Evolutionary conservation across 1,140 invertebrate genomes (phyloP).

Genomic region (Ceratina japonica): DNA sequence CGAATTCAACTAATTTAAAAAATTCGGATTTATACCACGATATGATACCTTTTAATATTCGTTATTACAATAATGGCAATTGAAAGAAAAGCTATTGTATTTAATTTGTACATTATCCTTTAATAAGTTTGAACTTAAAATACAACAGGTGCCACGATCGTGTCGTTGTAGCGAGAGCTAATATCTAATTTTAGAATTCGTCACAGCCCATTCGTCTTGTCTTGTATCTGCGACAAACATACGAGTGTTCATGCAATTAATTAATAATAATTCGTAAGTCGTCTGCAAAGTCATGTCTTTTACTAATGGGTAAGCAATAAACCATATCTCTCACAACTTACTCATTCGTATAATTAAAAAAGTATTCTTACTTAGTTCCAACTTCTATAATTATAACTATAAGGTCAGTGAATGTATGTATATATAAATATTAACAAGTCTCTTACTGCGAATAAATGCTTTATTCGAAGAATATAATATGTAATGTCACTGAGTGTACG

Average conservation of each 20-base stretch:
- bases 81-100: not conserved
- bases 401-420: not conserved
- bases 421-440: not conserved
- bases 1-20: too few species aligned
- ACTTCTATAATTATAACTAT: too few species aligned
- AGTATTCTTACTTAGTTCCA: not conserved
- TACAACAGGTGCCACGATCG: not conserved
- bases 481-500: not conserved
- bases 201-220: slow-evolving; percentile 39
- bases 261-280: slow-evolving; percentile 32
- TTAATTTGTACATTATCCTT: not conserved
- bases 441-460: not conserved
- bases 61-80: not conserved
- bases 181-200: slow-evolving; percentile 59
- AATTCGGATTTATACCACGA: too few species aligned
- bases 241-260: slow-evolving; percentile 14
- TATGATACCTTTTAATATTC: too few species aligned
- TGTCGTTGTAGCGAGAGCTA: not conserved
- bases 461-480: not conserved
- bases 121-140: slow-evolving; percentile 4
- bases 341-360: not conserved
- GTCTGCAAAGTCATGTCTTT: slow-evolving; percentile 35
- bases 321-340: not conserved
- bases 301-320: slow-evolving; percentile 43
- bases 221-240: slow-evolving; percentile 19